Conservation (phyloP, 2,888 invertebrate species). For the Oxytorus armatus region DNA sequence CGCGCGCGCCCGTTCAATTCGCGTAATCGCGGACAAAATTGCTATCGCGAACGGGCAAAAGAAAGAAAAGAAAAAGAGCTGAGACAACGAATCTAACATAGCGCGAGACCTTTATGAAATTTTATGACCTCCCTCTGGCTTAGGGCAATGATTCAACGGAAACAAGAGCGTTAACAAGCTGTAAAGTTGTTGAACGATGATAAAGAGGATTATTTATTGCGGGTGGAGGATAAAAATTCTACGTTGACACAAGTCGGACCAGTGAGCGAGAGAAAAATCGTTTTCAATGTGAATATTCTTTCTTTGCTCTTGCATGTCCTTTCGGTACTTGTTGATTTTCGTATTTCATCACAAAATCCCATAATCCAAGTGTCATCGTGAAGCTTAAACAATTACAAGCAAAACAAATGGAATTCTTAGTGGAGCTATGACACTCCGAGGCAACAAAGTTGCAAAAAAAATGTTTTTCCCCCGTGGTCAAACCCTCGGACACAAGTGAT, state of each 20-base stretch:
- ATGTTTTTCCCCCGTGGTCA: no score
- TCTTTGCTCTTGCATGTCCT: no score
- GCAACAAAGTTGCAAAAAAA: no score
- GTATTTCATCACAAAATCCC: no score
- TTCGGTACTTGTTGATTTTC: no score
- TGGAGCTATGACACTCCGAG: no score
- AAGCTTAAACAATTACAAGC: no score
- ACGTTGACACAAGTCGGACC: neutral
- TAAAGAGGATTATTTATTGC: conserved; percentile 40
- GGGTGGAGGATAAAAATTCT: neutral
- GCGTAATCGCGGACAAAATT: conserved; percentile 46
- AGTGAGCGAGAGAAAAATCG: neutral
- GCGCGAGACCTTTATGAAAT: conserved; percentile 52
- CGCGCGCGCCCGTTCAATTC: conserved; percentile 57
- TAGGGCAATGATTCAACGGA: conserved; percentile 41
- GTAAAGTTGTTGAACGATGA: conserved; percentile 36
- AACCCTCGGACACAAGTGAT: no score
- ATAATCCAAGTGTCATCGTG: no score
- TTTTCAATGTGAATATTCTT: neutral
- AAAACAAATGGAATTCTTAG: no score
- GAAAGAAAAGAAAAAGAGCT: conserved; percentile 14
- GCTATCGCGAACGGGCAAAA: conserved; percentile 1
- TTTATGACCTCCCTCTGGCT: conserved; percentile 32
- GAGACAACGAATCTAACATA: conserved; percentile 36
- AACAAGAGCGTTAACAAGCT: conserved; percentile 52